A percentile compares a stretch with the other conserved stretches of the same genome.
phyloP scores from a whole-genome alignment of 1,140 invertebrate genomes.

The Lepidotrigona ventralis region DNA sequence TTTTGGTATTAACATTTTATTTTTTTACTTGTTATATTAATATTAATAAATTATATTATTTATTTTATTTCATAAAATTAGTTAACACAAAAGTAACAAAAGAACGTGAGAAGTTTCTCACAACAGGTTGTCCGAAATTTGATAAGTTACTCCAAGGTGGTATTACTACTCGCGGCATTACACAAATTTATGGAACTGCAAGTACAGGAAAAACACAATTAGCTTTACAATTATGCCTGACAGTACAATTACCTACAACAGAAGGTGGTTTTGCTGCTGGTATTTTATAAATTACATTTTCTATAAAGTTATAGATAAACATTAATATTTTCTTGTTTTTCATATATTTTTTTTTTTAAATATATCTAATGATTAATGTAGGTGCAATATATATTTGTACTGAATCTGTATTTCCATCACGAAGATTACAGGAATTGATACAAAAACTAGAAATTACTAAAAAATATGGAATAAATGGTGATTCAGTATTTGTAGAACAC shows the following conservation, averaged over 20 bases:
- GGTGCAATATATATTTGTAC: constrained; percentile 89
- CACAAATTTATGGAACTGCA: constrained; percentile 91
- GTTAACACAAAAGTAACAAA: constrained; percentile 28
- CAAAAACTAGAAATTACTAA: constrained; percentile 68
- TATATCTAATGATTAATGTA: constrained; percentile 59
- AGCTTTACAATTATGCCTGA: constrained; percentile 86
- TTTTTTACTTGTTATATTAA: not conserved
- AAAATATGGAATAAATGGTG: constrained; percentile 70
- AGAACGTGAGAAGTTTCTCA: constrained; percentile 74
- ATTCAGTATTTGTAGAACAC: constrained; percentile 83
- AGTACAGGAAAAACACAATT: constrained; percentile 93
- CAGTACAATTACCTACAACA: constrained; percentile 80
- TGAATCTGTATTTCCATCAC: constrained; percentile 87
- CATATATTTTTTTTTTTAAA: constrained; percentile 11
- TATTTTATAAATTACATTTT: constrained; percentile 60
- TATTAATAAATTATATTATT: not conserved
- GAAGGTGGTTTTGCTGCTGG: constrained; percentile 79
- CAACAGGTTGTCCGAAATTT: constrained; percentile 83
- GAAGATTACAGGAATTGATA: constrained; percentile 82
- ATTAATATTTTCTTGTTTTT: constrained; percentile 11
- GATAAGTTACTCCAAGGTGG: constrained; percentile 86
- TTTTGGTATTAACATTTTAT: constrained; percentile 39
- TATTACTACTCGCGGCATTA: constrained; percentile 86
- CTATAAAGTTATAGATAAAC: constrained; percentile 6
- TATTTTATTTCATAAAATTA: constrained; percentile 5